phyloP scores from a whole-genome alignment of 1,140 invertebrate species.

The Ips typographus region DNA sequence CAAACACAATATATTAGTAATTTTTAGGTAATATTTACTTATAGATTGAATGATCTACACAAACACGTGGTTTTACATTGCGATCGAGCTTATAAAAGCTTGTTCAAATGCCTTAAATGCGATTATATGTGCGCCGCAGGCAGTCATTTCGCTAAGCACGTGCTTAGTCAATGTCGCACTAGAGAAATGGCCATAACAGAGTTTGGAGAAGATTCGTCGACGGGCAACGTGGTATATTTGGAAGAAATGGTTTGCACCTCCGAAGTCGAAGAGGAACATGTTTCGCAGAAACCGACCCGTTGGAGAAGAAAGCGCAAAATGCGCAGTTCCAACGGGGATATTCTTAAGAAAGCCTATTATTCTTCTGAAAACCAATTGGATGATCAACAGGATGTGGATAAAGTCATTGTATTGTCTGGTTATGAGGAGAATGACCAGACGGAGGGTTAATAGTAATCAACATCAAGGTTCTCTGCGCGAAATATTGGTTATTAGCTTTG shows the following conservation, averaged over 20 bases:
- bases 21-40: constrained; percentile 7
- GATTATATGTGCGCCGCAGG: constrained; percentile 14
- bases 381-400: not conserved
- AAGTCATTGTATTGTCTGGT: not conserved
- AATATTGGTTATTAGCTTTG: no score
- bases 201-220: not conserved
- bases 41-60: constrained; percentile 34
- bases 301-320: no score
- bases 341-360: no score
- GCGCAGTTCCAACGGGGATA: no score
- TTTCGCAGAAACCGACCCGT: no score
- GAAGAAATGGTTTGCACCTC: not conserved
- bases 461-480: no score
- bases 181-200: not conserved
- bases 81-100: constrained; percentile 20
- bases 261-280: no score
- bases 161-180: constrained; percentile 16
- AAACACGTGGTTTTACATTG: constrained; percentile 37
- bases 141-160: constrained; percentile 20
- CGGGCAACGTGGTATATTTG: not conserved
- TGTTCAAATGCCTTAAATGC: constrained; percentile 38
- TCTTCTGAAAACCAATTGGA: no score
- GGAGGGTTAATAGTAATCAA: no score
- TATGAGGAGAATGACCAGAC: not conserved
- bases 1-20: not conserved